Evolutionary conservation across 1,140 invertebrate species (phyloP).

Genomic region (Nasonia longicornis): DNA sequence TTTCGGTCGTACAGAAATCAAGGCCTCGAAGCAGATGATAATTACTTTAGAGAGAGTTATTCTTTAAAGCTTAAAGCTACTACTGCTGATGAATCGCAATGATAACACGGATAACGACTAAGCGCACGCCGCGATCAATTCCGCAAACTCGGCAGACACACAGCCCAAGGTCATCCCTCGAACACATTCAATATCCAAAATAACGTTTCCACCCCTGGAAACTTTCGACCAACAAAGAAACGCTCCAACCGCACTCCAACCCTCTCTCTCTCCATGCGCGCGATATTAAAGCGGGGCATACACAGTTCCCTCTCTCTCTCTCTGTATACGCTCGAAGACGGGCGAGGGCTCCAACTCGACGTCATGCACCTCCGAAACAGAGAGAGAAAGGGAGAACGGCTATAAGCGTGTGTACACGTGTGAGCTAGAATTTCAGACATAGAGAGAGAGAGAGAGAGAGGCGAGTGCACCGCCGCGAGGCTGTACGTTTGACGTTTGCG

Average conservation of each 20-base stretch:
- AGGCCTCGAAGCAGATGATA: neutral
- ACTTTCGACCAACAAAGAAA: neutral
- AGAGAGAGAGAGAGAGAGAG: too few relatives aligned
- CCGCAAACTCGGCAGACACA: neutral
- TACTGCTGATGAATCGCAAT: too few relatives aligned
- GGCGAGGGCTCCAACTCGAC: neutral
- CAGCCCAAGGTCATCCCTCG: neutral
- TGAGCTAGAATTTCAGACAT: neutral
- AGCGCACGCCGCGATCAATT: neutral
- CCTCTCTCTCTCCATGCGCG: neutral
- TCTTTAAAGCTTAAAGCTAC: neutral
- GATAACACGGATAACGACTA: neutral
- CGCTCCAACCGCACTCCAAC: neutral
- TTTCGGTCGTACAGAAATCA: neutral
- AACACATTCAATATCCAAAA: neutral
- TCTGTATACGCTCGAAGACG: neutral
- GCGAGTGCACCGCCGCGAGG: neutral
- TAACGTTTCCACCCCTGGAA: neutral
- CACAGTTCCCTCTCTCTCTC: neutral
- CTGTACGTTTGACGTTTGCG: neutral
- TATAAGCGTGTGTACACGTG: neutral
- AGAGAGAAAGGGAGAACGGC: neutral
- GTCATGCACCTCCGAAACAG: neutral
- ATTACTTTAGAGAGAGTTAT: neutral
- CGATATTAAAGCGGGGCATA: neutral